Conservation (phyloP, 2,797 vertebrate species). For the Thunnus albacares region DNA sequence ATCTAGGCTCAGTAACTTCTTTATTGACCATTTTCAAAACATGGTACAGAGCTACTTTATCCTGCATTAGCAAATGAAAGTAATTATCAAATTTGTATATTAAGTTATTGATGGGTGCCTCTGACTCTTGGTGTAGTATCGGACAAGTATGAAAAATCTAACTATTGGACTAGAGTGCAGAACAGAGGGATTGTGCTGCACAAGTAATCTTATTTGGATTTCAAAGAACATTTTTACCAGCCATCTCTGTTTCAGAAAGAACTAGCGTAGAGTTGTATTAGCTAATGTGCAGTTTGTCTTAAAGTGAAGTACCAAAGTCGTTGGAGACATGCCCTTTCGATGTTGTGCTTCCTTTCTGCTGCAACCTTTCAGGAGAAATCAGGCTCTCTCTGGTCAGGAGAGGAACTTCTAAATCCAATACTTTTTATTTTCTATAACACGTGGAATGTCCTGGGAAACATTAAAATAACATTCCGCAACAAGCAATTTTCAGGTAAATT, state of each 20-base stretch:
- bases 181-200: conserved; percentile 38
- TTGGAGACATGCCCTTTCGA: not conserved
- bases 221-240: conserved; percentile 19
- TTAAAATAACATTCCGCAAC: conserved; percentile 50
- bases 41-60: too few relatives aligned
- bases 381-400: conserved; percentile 4
- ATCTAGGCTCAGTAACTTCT: too few relatives aligned
- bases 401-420: conserved; percentile 5
- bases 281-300: not conserved
- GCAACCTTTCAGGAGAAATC: conserved; percentile 23
- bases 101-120: not conserved
- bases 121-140: conserved; percentile 23
- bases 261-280: not conserved
- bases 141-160: conserved; percentile 24
- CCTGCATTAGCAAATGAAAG: too few relatives aligned
- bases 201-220: conserved; percentile 14
- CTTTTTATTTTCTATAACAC: conserved; percentile 30
- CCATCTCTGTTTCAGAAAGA: not conserved
- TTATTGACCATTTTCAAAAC: too few relatives aligned
- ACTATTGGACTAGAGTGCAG: conserved; percentile 35
- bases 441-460: conserved; percentile 33
- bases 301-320: too few relatives aligned
- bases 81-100: not conserved
- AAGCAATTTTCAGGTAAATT: conserved; percentile 53
- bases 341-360: conserved; percentile 1